Conservation (phyloP, 2,797 vertebrate genomes). For the Peromyscus aztecus region DNA sequence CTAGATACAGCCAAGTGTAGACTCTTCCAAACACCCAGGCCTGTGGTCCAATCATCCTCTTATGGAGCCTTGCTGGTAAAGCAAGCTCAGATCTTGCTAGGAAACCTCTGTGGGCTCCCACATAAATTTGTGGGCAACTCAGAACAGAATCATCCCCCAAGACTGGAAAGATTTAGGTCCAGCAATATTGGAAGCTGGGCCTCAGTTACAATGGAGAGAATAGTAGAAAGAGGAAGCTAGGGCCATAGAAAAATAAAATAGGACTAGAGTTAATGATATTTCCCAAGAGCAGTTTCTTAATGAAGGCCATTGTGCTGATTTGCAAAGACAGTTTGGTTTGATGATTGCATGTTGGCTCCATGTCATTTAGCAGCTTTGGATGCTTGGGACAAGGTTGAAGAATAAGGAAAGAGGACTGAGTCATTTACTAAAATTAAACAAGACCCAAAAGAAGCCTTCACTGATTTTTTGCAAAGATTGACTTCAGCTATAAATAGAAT, state of each 20-base stretch:
- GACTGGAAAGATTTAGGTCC: background rate
- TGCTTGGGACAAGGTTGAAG: background rate
- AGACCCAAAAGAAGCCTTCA: background rate
- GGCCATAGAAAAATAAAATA: background rate
- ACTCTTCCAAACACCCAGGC: no score
- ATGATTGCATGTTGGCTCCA: background rate
- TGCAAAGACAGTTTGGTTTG: background rate
- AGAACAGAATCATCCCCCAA: background rate
- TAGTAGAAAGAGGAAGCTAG: background rate
- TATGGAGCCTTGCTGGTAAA: no score
- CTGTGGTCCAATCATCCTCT: no score
- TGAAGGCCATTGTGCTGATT: background rate
- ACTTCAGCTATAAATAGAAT: background rate
- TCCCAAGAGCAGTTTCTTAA: background rate
- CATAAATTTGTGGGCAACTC: background rate
- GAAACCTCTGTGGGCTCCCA: no score
- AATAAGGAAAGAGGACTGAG: no score
- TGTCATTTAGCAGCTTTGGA: background rate
- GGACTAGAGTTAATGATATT: background rate
- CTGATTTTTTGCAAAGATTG: background rate
- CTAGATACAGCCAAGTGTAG: no score
- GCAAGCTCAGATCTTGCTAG: no score
- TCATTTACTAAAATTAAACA: background rate
- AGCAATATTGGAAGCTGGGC: background rate
- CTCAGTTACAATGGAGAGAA: background rate